phyloP scores from a whole-genome alignment of 2,888 invertebrate species.

The Operophtera brumata region DNA sequence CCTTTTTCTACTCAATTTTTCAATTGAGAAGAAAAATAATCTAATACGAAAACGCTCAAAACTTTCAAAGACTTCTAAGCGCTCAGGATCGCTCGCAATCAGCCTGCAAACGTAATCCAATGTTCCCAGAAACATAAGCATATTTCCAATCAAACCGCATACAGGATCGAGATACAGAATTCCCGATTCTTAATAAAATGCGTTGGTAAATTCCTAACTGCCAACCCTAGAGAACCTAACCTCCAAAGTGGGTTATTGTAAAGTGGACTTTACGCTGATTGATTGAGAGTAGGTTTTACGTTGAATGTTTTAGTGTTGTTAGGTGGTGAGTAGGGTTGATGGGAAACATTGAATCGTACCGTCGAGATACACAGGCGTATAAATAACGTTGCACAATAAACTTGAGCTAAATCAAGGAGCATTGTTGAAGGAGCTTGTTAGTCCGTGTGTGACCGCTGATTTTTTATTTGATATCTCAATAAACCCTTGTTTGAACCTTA shows the following conservation, averaged over 20 bases:
- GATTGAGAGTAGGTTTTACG: constrained; percentile 22
- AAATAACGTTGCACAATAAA: constrained; percentile 78
- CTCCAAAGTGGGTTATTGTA: neutral
- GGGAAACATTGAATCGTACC: constrained; percentile 54
- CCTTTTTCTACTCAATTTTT: no score
- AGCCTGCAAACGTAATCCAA: constrained; percentile 63
- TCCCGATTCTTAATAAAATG: constrained; percentile 74
- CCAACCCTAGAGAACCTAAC: constrained; percentile 29
- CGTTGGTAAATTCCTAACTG: constrained; percentile 60
- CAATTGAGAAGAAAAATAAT: no score
- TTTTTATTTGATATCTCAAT: constrained; percentile 81
- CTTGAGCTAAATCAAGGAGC: constrained; percentile 76
- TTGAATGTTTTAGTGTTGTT: constrained; percentile 13
- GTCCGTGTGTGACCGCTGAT: constrained; percentile 72
- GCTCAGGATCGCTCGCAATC: constrained; percentile 49
- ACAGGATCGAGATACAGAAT: constrained; percentile 55
- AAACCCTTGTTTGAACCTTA: constrained; percentile 56
- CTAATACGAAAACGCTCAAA: no score
- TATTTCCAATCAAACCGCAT: constrained; percentile 75
- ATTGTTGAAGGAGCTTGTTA: constrained; percentile 76
- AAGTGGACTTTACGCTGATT: constrained; percentile 6
- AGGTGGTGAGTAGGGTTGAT: constrained; percentile 30
- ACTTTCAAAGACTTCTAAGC: constrained; percentile 9
- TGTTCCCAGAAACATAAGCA: constrained; percentile 64
- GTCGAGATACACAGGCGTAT: constrained; percentile 65